Percentiles rank a stretch among this genome's conserved stretches.
These are phyloP conservation scores for Petrocephalus microphthalmus DNA, from an alignment of 2,113 vertebrate species.

Conservation along the genomic window DNA sequence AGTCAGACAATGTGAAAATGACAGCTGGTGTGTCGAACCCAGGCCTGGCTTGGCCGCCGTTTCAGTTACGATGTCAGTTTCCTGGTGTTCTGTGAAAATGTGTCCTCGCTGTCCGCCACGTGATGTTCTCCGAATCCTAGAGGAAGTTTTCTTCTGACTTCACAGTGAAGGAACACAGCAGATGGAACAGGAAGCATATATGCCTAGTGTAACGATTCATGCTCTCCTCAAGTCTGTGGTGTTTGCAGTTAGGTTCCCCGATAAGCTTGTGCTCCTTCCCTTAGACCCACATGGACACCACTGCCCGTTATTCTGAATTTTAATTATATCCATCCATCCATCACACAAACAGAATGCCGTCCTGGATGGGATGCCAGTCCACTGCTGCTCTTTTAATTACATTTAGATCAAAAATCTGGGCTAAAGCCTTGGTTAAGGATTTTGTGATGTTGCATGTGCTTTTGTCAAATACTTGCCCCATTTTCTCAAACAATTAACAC, in stretches of 20 bases:
- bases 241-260: too few relatives aligned
- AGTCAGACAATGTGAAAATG: neutral
- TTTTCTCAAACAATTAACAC: neutral
- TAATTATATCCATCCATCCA: too few relatives aligned
- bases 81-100: slow-evolving; percentile 7
- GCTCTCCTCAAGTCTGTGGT: neutral
- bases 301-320: too few relatives aligned
- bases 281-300: too few relatives aligned
- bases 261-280: too few relatives aligned
- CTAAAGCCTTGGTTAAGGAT: neutral
- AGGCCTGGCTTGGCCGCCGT: neutral
- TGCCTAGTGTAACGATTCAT: neutral
- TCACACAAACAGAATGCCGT: neutral
- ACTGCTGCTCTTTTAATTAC: neutral
- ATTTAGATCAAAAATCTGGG: neutral
- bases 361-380: neutral
- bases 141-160: neutral
- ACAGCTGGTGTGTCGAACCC: neutral
- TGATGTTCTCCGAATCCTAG: neutral
- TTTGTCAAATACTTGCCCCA: neutral
- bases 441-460: neutral
- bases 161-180: neutral
- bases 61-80: neutral
- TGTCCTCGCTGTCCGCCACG: neutral
- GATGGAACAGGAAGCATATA: neutral